Evolutionary conservation across 2,888 invertebrate species (phyloP), one percentile per base, ranked within the genome.

Genomic region (Adelognathus sp.): DNA sequence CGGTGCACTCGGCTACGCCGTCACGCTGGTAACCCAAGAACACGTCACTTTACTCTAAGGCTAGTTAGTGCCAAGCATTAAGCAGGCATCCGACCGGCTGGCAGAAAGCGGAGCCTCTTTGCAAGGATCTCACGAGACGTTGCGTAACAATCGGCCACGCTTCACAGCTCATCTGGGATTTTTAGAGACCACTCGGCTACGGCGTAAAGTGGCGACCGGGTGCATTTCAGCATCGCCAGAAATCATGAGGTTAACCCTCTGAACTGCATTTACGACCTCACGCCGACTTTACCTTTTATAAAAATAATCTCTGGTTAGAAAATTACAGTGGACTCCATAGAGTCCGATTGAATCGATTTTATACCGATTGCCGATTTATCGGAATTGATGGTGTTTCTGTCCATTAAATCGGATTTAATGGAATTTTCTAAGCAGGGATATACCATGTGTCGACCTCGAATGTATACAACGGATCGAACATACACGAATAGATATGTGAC

Each of bases 111-210:
- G 63, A 41, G 61, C 75, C 72, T 78, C 75, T 69, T 76, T 71
- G 69, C 52, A 50, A 61, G 61, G 39, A 72, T 79, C 81, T 81
- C 75, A 72, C 75, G 64, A 67, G 50, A 44, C 69, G 74, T 81
- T 74, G 54, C 74, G 71, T 74, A 80, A 75, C 71, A 46, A 70
- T 78, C 33, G 79, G 84, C 72, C 78, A 87, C 86, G 86, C 84
- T 83, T 82, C 81, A 82, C 81, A 81, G 82, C 63, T 81, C 81
- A 87, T 86, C 85, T 85, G 84, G 85, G 86, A 84, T 86, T 84
- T 82, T 79, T 76, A 33, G 39, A 58, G 70, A 60, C 21, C 63
- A 67, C 33, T 63, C 14, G 16, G 46, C 39, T 36, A 36, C 9
- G 14, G 11, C 36, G 18, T 46, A 31, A 44, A 4, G 16, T 14